phyloP scores from a whole-genome alignment of 2,888 invertebrate species.

The Pediacus dermestoides region DNA sequence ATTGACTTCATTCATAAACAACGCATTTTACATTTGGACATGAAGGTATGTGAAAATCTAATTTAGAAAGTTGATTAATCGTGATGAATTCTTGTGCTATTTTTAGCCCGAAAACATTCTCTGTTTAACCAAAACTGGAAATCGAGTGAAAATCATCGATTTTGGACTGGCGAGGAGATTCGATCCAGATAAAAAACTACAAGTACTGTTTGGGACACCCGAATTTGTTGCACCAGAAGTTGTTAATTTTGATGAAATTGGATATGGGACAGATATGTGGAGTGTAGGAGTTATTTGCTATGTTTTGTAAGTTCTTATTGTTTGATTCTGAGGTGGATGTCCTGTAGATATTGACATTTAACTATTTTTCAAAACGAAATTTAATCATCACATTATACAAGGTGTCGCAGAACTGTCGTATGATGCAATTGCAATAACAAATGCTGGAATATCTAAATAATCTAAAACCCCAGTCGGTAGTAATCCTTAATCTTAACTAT shows the following conservation, averaged over 20 bases:
- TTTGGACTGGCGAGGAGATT: conserved; percentile 93
- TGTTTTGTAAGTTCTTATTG: conserved; percentile 80
- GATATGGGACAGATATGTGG: conserved; percentile 98
- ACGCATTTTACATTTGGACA: conserved; percentile 92
- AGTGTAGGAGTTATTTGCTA: conserved; percentile 97
- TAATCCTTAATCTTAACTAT: too few relatives aligned
- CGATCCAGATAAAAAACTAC: conserved; percentile 86
- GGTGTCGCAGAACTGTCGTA: too few relatives aligned
- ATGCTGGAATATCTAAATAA: too few relatives aligned
- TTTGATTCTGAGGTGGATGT: too few relatives aligned
- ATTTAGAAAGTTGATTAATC: neutral
- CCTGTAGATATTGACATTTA: too few relatives aligned
- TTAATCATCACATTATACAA: too few relatives aligned
- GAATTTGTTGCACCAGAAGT: conserved; percentile 99
- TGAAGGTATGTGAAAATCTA: conserved; percentile 68
- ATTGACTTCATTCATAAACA: conserved; percentile 95
- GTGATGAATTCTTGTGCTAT: conserved; percentile 18
- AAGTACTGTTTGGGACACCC: conserved; percentile 95
- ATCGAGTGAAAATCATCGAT: conserved; percentile 97
- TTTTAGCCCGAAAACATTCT: conserved; percentile 95
- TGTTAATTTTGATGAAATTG: conserved; percentile 96
- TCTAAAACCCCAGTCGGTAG: too few relatives aligned
- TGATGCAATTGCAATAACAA: too few relatives aligned
- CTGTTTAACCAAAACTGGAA: conserved; percentile 93
- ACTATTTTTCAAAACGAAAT: too few relatives aligned